Evolutionary conservation across 2,888 invertebrate genomes (phyloP).

Genomic region (Imbricaverruca yamaguchii): DNA sequence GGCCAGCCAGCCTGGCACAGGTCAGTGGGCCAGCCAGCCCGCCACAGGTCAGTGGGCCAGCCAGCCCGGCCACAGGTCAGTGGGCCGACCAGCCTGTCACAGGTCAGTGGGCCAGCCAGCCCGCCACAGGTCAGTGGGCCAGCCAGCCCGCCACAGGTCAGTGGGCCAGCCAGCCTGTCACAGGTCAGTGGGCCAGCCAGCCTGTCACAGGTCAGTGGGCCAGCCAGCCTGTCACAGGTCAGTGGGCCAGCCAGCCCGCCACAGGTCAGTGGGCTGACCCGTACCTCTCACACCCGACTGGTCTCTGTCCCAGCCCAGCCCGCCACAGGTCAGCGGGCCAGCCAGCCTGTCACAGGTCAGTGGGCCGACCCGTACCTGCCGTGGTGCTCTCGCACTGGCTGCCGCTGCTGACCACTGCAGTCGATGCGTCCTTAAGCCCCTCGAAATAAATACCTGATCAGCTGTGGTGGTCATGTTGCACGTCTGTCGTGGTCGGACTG

Average conservation of each 20-base stretch:
- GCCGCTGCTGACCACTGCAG: too few relatives aligned
- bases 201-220: background rate
- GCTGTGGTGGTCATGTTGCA: background rate
- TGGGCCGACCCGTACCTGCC: background rate
- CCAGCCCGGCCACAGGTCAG: background rate
- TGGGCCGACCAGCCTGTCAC: background rate
- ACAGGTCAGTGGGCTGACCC: too few relatives aligned
- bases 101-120: background rate
- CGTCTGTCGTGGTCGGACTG: background rate
- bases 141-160: background rate
- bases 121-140: background rate
- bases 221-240: background rate
- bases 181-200: background rate
- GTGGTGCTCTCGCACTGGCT: background rate
- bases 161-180: background rate
- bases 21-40: background rate
- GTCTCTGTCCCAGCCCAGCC: background rate
- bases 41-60: background rate
- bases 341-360: background rate
- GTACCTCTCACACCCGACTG: too few relatives aligned
- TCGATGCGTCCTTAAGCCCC: too few relatives aligned
- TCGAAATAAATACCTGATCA: too few relatives aligned
- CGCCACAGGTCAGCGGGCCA: too few relatives aligned
- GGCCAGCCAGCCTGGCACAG: background rate
- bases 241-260: background rate